Percentiles rank a stretch among this genome's conserved stretches.
Conservation (phyloP, 1,140 invertebrate genomes). For the Drosophila kikkawai region DNA sequence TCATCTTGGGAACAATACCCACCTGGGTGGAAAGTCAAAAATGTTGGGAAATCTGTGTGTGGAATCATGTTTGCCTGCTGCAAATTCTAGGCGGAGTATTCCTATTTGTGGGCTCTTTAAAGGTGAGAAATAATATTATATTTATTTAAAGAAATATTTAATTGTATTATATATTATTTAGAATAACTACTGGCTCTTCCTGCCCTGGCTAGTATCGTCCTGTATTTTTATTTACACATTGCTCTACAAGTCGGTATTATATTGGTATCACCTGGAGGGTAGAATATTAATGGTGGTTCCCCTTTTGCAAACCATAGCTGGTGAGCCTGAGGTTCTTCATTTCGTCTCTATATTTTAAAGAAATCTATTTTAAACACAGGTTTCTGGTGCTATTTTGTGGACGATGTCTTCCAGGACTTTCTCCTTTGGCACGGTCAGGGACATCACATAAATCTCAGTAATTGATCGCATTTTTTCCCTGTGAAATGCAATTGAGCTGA, state of each 20-base stretch:
- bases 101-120: constrained; percentile 4
- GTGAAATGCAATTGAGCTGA: constrained; percentile 72
- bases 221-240: constrained; percentile 43
- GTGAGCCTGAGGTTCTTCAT: not conserved
- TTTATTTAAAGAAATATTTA: not conserved
- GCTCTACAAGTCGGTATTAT: constrained; percentile 23
- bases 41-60: constrained; percentile 8
- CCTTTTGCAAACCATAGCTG: constrained; percentile 25
- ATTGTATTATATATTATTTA: not conserved
- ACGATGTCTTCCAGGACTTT: constrained; percentile 43
- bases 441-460: not conserved
- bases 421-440: constrained; percentile 1
- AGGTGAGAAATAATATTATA: constrained; percentile 9
- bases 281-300: not conserved
- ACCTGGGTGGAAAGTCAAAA: not conserved
- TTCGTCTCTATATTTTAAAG: not conserved
- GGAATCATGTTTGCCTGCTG: constrained; percentile 46
- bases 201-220: constrained; percentile 53
- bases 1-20: not conserved
- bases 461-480: constrained; percentile 15
- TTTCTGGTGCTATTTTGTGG: constrained; percentile 50
- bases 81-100: constrained; percentile 37
- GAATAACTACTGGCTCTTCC: constrained; percentile 34
- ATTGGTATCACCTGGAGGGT: not conserved
- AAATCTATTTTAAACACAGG: constrained; percentile 8